Conservation (phyloP, 2,888 invertebrate species). For the Acronicta aceris region DNA sequence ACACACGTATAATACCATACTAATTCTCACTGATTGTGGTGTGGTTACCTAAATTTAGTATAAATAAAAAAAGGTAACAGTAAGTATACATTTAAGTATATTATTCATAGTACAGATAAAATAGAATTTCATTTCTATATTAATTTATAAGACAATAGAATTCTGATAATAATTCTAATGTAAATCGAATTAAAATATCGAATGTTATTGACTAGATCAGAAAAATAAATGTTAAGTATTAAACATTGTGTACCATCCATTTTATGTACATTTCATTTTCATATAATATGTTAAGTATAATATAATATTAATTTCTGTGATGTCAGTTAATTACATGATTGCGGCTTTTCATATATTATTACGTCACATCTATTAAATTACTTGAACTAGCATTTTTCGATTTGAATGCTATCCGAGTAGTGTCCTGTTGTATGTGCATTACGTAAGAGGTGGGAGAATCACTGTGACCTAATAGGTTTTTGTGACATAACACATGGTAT, state of each 20-base stretch:
- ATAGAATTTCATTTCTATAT: slow-evolving; percentile 45
- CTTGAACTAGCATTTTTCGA: slow-evolving; percentile 19
- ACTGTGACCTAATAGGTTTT: slow-evolving; percentile 20
- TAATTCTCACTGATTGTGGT: slow-evolving; percentile 32
- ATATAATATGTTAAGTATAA: slow-evolving; percentile 34
- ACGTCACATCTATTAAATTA: slow-evolving; percentile 12
- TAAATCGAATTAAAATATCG: slow-evolving; percentile 52
- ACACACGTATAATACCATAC: slow-evolving; percentile 21
- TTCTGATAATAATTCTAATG: slow-evolving; percentile 44
- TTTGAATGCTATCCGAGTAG: slow-evolving; percentile 16
- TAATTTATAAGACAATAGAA: slow-evolving; percentile 43
- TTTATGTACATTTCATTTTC: slow-evolving; percentile 44
- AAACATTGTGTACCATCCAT: slow-evolving; percentile 55
- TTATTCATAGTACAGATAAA: slow-evolving; percentile 30
- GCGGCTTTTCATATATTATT: slow-evolving; percentile 15
- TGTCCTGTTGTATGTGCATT: slow-evolving; percentile 12
- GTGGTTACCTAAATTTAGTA: slow-evolving; percentile 63
- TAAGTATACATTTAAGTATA: slow-evolving; percentile 32
- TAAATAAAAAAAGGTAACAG: slow-evolving; percentile 62
- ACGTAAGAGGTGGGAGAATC: slow-evolving; percentile 38
- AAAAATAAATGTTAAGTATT: slow-evolving; percentile 65
- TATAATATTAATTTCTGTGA: slow-evolving; percentile 37
- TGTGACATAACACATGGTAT: slow-evolving; percentile 37
- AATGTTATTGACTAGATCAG: slow-evolving; percentile 72
- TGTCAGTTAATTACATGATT: slow-evolving; percentile 22